Evolutionary conservation across 2,113 vertebrate species (phyloP).

Genomic region (Trinectes maculatus): DNA sequence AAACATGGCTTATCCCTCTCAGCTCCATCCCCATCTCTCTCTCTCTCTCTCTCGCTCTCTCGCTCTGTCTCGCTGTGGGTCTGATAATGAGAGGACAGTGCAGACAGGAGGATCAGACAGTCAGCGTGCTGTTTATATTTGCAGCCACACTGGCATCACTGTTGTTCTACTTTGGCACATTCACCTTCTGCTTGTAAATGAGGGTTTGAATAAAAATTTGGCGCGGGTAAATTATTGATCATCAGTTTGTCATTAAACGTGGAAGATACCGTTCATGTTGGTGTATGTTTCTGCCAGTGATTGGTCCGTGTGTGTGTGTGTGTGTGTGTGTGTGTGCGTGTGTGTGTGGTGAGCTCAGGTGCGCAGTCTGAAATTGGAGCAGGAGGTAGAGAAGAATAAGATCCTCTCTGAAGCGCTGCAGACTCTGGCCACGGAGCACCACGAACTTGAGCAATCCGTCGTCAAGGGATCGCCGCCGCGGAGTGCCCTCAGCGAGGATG

Average conservation of each 20-base stretch:
- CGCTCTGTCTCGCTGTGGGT: constrained; percentile 34
- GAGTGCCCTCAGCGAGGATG: constrained; percentile 91
- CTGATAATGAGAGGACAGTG: constrained; percentile 42
- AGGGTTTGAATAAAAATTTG: constrained; percentile 12
- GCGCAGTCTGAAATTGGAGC: constrained; percentile 93
- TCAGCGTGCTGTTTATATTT: constrained; percentile 39
- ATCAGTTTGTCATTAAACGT: not conserved
- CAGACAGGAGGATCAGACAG: constrained; percentile 31
- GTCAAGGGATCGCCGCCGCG: constrained; percentile 88
- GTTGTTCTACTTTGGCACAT: not conserved
- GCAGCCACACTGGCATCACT: constrained; percentile 12
- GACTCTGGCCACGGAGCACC: constrained; percentile 93
- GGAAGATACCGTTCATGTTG: not conserved
- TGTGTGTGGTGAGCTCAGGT: constrained; percentile 82
- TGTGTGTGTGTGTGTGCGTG: constrained; percentile 30
- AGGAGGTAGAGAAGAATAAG: constrained; percentile 96
- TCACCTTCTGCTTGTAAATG: not conserved
- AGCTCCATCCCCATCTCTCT: constrained; percentile 19
- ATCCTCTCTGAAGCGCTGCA: constrained; percentile 96
- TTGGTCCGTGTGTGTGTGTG: constrained; percentile 26
- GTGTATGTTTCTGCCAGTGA: constrained; percentile 37
- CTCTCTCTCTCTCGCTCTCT: constrained; percentile 30
- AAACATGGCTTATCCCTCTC: constrained; percentile 48
- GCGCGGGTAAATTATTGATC: not conserved
- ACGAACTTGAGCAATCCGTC: constrained; percentile 95